Evolutionary conservation across 2,888 invertebrate species (phyloP).

Genomic region (Pheosia tremula): DNA sequence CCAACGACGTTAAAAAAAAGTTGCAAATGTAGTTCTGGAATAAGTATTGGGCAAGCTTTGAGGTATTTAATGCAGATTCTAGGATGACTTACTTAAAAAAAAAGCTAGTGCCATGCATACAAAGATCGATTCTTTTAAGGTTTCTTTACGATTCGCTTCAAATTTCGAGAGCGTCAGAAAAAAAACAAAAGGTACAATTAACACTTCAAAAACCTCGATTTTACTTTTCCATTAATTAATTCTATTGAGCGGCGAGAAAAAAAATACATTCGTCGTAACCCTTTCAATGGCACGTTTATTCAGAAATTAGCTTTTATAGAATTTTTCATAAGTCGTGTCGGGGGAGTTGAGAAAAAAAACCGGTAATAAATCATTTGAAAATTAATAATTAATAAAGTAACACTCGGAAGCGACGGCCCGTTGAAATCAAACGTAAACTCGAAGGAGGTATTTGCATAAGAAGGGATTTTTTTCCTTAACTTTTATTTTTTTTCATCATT

Average conservation of each 20-base stretch:
- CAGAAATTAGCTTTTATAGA: slow-evolving; percentile 70
- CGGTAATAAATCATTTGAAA: slow-evolving; percentile 79
- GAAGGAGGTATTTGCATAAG: slow-evolving; percentile 74
- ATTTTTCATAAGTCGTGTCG: slow-evolving; percentile 64
- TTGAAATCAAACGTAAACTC: slow-evolving; percentile 75
- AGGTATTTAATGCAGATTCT: too few species aligned
- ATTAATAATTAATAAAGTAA: slow-evolving; percentile 79
- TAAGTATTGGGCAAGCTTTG: too few species aligned
- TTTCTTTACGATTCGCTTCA: slow-evolving; percentile 18
- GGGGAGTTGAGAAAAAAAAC: slow-evolving; percentile 44
- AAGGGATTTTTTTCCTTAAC: slow-evolving; percentile 58
- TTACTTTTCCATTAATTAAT: slow-evolving; percentile 63
- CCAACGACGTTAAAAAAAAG: too few species aligned
- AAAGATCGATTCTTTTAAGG: too few species aligned
- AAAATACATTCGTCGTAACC: slow-evolving; percentile 49
- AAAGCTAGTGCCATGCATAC: too few species aligned
- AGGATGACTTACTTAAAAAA: too few species aligned
- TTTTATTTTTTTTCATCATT: slow-evolving; percentile 41
- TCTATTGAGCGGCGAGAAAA: slow-evolving; percentile 62
- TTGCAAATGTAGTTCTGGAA: too few species aligned
- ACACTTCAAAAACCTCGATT: slow-evolving; percentile 44
- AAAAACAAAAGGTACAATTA: slow-evolving; percentile 42
- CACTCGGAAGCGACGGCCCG: slow-evolving; percentile 61
- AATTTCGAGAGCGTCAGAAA: slow-evolving; percentile 35
- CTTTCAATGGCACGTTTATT: slow-evolving; percentile 68